phyloP scores from a whole-genome alignment of 1,140 invertebrate genomes.

The Drosophila mayri region DNA sequence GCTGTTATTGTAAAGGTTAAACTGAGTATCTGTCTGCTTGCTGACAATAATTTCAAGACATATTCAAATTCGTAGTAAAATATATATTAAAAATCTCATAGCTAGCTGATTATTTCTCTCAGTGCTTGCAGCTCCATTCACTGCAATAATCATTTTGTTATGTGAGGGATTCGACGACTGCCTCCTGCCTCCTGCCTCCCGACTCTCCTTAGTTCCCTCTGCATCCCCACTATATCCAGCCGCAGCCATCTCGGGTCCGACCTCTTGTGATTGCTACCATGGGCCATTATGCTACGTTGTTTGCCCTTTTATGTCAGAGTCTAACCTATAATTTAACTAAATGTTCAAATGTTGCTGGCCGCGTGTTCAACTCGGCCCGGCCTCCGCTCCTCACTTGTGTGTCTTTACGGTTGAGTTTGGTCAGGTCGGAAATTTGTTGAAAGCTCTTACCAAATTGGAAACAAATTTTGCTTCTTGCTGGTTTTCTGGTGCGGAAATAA shows the following conservation, averaged over 20 bases:
- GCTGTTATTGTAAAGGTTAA: too few relatives aligned
- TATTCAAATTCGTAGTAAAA: too few relatives aligned
- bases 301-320: constrained; percentile 82
- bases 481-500: constrained; percentile 71
- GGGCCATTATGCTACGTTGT: constrained; percentile 80
- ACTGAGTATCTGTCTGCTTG: too few relatives aligned
- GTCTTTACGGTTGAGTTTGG: constrained; percentile 20
- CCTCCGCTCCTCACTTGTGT: not conserved
- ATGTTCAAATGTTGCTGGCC: constrained; percentile 77
- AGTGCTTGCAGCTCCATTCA: constrained; percentile 36
- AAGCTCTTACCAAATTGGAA: constrained; percentile 71
- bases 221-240: not conserved
- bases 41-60: too few relatives aligned
- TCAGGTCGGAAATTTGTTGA: constrained; percentile 63
- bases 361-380: constrained; percentile 30
- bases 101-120: not conserved
- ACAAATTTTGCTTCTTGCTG: constrained; percentile 60
- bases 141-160: constrained; percentile 79
- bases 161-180: constrained; percentile 37
- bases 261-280: constrained; percentile 73
- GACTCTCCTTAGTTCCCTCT: not conserved
- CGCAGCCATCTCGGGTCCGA: constrained; percentile 19
- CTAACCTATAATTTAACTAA: constrained; percentile 83
- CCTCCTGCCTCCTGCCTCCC: not conserved
- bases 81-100: too few relatives aligned